These are phyloP conservation scores for Charina bottae DNA, from an alignment of 2,113 vertebrate genomes.

Conservation along the genomic window DNA sequence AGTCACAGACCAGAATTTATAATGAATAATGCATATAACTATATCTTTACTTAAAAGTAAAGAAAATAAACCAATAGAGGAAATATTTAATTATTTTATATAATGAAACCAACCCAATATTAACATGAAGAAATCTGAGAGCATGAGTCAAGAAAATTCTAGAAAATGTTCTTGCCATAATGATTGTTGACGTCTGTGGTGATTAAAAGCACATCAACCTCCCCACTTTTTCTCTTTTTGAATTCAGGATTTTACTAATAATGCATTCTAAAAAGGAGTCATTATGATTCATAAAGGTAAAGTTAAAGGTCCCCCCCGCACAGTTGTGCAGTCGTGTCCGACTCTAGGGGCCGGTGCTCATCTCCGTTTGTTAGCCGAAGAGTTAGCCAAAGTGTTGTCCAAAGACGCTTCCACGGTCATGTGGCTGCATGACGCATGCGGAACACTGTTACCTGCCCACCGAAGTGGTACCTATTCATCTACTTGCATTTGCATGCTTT, in stretches of 20 bases:
- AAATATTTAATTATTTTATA: neutral
- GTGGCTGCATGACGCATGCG: too few relatives aligned
- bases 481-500: too few relatives aligned
- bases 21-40: neutral
- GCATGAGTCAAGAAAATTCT: neutral
- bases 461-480: too few relatives aligned
- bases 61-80: neutral
- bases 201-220: neutral
- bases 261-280: neutral
- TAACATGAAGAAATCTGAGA: neutral
- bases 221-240: neutral
- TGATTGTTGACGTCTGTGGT: neutral
- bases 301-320: too few relatives aligned
- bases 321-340: too few relatives aligned
- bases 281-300: too few relatives aligned
- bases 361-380: too few relatives aligned
- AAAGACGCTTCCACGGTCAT: too few relatives aligned
- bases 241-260: neutral
- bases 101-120: neutral
- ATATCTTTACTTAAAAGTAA: neutral
- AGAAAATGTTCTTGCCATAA: neutral
- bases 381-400: too few relatives aligned
- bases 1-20: neutral
- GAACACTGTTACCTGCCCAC: too few relatives aligned
- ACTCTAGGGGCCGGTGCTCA: too few relatives aligned